Evolutionary conservation across 2,797 vertebrate genomes (phyloP).

Genomic region (Hypotaenidia philippensis): DNA sequence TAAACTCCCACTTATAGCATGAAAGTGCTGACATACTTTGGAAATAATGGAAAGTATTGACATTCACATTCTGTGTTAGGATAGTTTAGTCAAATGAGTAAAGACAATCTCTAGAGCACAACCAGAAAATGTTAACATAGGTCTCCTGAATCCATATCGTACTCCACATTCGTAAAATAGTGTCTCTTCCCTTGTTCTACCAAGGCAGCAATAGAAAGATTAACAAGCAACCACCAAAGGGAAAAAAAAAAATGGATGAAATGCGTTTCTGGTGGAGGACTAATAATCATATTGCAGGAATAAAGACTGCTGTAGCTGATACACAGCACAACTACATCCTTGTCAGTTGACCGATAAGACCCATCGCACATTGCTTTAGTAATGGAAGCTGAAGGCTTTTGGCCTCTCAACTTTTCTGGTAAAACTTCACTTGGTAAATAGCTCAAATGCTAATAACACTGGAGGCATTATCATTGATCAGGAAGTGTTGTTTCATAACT

Average conservation of each 20-base stretch:
- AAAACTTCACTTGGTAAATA: background rate
- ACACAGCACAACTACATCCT: background rate
- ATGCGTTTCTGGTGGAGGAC: background rate
- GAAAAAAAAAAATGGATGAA: background rate
- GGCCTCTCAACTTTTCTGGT: background rate
- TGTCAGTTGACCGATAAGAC: background rate
- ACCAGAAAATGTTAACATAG: background rate
- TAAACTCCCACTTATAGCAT: background rate
- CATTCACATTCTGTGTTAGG: background rate
- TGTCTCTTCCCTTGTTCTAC: background rate
- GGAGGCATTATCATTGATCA: background rate
- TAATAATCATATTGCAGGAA: background rate
- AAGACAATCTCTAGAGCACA: background rate
- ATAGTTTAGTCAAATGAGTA: background rate
- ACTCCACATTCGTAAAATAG: background rate
- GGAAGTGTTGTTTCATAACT: background rate
- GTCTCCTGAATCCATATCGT: background rate
- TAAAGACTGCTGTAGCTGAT: background rate
- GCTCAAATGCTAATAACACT: background rate
- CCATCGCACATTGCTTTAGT: rapidly evolving
- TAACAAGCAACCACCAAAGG: background rate
- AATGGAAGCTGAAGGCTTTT: background rate
- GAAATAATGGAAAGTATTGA: background rate
- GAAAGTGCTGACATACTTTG: background rate
- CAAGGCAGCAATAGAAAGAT: background rate